Conservation (phyloP, 2,797 vertebrate species). For the Phrynocephalus vlangalii region DNA sequence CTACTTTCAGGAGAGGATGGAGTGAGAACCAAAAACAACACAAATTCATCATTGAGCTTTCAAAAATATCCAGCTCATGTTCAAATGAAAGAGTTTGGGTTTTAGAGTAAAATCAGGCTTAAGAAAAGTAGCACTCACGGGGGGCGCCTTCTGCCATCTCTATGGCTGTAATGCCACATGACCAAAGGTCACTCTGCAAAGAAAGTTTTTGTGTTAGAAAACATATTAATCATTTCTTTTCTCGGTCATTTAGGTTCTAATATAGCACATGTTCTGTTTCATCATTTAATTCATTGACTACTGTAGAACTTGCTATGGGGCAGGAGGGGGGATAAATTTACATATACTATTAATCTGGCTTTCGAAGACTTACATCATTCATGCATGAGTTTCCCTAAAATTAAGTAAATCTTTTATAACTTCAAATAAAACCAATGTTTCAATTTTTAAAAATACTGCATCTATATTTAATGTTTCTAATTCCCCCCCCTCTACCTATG, state of each 20-base stretch:
- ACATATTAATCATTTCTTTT: conserved; percentile 44
- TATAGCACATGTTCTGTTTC: conserved; percentile 40
- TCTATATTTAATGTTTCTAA: background rate
- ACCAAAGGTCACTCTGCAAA: conserved; percentile 97
- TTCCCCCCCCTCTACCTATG: background rate
- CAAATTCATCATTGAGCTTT: conserved; percentile 55
- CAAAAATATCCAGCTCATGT: conserved; percentile 48
- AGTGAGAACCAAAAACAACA: conserved; percentile 41
- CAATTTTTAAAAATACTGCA: background rate
- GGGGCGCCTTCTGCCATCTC: conserved; percentile 99
- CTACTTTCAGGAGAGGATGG: conserved; percentile 28
- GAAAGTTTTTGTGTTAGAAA: conserved; percentile 62
- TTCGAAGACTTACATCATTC: background rate
- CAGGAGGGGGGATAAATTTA: background rate
- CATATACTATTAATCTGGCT: accelerated
- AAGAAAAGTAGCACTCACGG: conserved; percentile 84
- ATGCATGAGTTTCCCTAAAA: background rate
- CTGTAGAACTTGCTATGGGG: background rate
- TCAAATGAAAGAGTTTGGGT: conserved; percentile 42
- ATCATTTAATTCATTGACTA: background rate
- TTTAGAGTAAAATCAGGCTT: conserved; percentile 46
- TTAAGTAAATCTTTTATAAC: background rate
- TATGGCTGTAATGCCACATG: conserved; percentile 96
- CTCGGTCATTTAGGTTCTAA: conserved; percentile 33
- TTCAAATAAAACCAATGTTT: background rate